Evolutionary conservation across 2,797 vertebrate genomes (phyloP).

Genomic region (Ceryle rudis): DNA sequence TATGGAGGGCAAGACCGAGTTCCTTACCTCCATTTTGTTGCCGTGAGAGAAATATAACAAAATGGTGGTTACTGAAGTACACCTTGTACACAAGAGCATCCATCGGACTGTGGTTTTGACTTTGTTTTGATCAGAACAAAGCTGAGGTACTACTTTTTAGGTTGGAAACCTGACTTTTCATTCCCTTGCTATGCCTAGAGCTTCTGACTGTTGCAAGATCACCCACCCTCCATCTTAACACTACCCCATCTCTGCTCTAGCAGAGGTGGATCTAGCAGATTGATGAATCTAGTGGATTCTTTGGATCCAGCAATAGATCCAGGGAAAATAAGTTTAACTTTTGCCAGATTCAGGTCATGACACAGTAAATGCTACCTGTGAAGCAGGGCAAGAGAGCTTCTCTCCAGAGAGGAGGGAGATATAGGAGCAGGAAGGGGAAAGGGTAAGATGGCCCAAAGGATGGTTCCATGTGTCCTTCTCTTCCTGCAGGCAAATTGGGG

Average conservation of each 20-base stretch:
- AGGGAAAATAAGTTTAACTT: background rate
- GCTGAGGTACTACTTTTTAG: background rate
- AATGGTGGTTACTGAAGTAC: background rate
- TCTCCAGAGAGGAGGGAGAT: background rate
- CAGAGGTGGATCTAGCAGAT: no score
- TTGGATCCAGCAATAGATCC: background rate
- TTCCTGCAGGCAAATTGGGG: background rate
- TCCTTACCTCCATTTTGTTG: slow-evolving; percentile 35
- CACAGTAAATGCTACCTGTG: background rate
- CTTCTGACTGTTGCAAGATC: background rate
- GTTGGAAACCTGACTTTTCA: background rate
- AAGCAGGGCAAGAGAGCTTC: background rate
- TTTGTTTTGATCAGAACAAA: background rate
- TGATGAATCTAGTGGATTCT: no score
- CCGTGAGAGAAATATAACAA: background rate
- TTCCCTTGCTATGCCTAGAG: background rate
- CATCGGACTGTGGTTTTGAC: background rate
- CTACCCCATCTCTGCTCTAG: background rate
- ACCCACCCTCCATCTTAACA: background rate
- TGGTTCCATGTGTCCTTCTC: background rate
- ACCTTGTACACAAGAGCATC: background rate
- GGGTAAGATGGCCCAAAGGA: background rate
- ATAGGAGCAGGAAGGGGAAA: background rate
- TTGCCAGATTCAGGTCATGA: background rate
- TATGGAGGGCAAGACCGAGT: accelerated